Evolutionary conservation across 2,113 vertebrate genomes (phyloP), one percentile per base, ranked within the genome.

Genomic region (Apus apus): DNA sequence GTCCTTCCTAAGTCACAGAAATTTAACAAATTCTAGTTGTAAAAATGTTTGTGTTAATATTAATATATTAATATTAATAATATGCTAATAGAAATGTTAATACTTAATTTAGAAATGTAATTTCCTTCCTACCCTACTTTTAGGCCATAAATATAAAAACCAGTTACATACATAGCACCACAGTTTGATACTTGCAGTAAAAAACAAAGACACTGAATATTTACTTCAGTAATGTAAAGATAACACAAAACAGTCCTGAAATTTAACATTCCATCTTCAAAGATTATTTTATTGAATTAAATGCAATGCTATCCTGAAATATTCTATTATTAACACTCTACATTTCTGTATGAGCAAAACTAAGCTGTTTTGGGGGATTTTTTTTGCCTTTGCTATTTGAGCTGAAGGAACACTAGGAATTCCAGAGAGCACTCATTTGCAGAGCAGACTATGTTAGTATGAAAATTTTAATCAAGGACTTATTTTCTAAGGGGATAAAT

Each of bases 361-460:
- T 5, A 58, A 62, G 27, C 4, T 22, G 4, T 36, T 70, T 61
- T 38, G 0, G 0, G 6, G 32, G 19, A 58, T 48, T 57, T 43
- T 67, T 68, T 87, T 20, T 40, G 40, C 4, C 48, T 81, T 74
- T 87, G 25, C 29, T 13, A 81, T 68, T 83, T 82, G 34, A 92
- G 34, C 40, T 85, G 62, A 92, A 91, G 48, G 23, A 91, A 87
- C 4, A 38, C 34, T 19, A 82, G 13, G 11, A 32, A 78, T 87
- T 82, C 21, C 17, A 85, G 61, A 65, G 16, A 72, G 77, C 9
- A 13, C 40, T 53, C 36, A 72, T 21, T 36, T 58, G n/a, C 62
- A 91, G 51, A 87, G 62, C 19, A 79, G 13, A 78, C 22, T 26
- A 54, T n/a, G 13, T 46, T 57, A 77, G 51, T 20, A 46, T 2